These are phyloP conservation scores for Dromas ardeola DNA, from an alignment of 2,113 vertebrate genomes.

Conservation along the genomic window DNA sequence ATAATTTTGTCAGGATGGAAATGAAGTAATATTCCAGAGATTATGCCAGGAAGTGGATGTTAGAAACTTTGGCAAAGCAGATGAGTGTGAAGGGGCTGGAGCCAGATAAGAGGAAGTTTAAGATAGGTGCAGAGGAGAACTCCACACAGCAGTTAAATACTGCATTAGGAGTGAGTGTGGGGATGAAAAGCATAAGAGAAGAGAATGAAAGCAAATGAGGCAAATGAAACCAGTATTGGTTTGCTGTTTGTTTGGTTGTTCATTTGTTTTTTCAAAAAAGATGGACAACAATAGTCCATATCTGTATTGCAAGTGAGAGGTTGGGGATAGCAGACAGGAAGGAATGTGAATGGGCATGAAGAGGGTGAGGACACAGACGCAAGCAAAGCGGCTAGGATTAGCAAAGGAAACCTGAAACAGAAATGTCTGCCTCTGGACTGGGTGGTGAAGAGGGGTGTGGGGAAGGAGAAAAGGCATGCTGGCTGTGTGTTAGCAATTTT, in stretches of 20 bases:
- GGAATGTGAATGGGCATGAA: rapidly evolving
- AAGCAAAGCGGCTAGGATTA: not conserved
- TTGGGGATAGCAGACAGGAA: not conserved
- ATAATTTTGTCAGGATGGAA: slow-evolving; percentile 17
- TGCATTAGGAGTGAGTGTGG: rapidly evolving
- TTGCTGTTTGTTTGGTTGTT: not conserved
- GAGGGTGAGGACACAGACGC: not conserved
- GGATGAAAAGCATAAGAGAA: not conserved
- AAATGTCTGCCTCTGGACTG: not conserved
- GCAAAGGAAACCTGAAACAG: not conserved
- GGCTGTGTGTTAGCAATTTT: not conserved
- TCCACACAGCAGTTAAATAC: not conserved
- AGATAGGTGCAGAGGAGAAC: not conserved
- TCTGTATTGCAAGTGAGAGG: rapidly evolving
- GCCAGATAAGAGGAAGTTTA: not conserved
- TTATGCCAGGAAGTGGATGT: not conserved
- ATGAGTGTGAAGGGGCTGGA: not conserved
- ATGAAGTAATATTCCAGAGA: not conserved
- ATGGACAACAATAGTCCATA: not conserved
- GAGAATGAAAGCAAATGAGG: not conserved
- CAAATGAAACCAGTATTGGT: not conserved
- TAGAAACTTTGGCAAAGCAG: not conserved
- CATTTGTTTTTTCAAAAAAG: not conserved
- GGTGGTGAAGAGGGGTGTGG: no score
- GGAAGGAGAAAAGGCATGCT: not conserved